Conservation (phyloP, 2,888 invertebrate genomes). For the Odontothrips loti region DNA sequence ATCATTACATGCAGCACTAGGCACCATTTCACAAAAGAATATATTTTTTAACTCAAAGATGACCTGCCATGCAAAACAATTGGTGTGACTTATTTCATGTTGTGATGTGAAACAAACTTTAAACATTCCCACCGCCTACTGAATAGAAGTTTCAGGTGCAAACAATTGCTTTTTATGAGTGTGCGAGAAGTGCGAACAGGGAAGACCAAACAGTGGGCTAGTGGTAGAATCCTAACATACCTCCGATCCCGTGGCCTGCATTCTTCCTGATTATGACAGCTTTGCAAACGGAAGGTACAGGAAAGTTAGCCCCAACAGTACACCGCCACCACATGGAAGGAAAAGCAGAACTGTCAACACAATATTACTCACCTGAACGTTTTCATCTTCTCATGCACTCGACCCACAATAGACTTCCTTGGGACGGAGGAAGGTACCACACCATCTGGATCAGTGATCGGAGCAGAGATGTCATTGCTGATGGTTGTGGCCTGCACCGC, state of each 20-base stretch:
- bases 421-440: neutral
- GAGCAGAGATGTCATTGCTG: neutral
- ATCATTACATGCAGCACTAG: neutral
- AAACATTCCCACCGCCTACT: neutral
- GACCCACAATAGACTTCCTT: neutral
- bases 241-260: neutral
- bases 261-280: neutral
- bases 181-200: too few species aligned
- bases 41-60: neutral
- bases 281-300: neutral
- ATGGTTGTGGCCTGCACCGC: neutral
- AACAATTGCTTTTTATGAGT: neutral
- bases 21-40: neutral
- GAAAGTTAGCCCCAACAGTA: neutral
- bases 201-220: too few species aligned
- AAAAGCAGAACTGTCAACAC: neutral
- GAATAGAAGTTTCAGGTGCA: neutral
- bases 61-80: neutral
- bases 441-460: neutral
- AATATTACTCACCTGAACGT: neutral
- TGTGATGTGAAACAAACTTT: neutral
- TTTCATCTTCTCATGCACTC: neutral
- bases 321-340: neutral
- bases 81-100: neutral
- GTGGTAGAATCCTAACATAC: neutral